Base-by-base conservation (phyloP, 1,140 invertebrate species). In the Trypoxylus dichotomus region DNA sequence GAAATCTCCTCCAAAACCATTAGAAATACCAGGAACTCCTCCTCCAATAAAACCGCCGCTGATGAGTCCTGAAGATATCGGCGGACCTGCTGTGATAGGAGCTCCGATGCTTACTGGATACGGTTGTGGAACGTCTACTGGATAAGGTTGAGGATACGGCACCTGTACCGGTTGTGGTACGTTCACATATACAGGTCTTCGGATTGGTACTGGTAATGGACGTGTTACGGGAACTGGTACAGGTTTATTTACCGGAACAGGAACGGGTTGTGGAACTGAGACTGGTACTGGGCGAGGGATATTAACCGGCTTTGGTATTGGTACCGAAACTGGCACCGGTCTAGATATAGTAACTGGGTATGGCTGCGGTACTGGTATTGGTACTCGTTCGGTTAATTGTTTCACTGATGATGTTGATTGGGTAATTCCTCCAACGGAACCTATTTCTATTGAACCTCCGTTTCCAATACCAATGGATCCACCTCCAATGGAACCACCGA, bases 221-320 rank as follows among this genome's bases (percentile, higher is more conserved):
- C 42, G 21, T 24, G 42, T 41, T 10, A 75, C 25, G 3, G 42
- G 32, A 27, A 77, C 41, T 29, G 68, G 76, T 13, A 74, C 76
- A 13, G 68, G 76, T 25, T 27, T 74, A 32, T 37, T 27, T 15
- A 43, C 24, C 15, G 68, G 2, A 32, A 68, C 76, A 42, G 68
- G 68, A 27, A 54, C 0, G 10, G 71, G 76, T 32, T 42, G 27
- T 8, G 71, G 76, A 37, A 78, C 72, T 37, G 29, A 42, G 24
- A 78, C 54, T 41, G 68, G 72, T 63, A 78, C 77, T 73, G 77
- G 43, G 1, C 77, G 27, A 25, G 77, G 72, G 37, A 78, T 72
- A 21, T 37, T 19, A 41, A 78, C 77, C 1, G 77, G 77, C 8
- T 43, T 74, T 41, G 77, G 77, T 41, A 72, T 19, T 19, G 76